Evolutionary conservation across 2,797 vertebrate genomes (phyloP), one percentile per base, ranked within the genome.

Genomic region (Distichodus sexfasciatus): DNA sequence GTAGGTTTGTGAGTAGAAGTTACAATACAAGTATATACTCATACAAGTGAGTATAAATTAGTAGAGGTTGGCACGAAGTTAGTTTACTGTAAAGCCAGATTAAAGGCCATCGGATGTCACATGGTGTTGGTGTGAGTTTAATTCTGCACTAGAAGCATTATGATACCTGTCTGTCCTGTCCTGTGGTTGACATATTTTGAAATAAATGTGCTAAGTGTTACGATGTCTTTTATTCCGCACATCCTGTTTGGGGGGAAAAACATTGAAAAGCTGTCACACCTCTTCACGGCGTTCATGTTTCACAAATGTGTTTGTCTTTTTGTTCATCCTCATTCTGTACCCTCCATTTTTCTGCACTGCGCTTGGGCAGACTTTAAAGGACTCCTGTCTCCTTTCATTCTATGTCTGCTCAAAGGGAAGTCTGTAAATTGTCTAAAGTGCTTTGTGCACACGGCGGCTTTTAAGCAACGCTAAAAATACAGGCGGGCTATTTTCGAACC

Each of bases 401-500:
- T 63, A 28, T 24, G 6, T 54, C 46, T n/a, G 23, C 69, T 71
- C 64, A 66, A 71, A 77, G 40, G 60, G 14, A 77, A 69, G 57
- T 48, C 48, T 65, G 21, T 28, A 63, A 71, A 69, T 60, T 59
- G 50, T 69, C 46, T 66, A 59, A 76, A 61, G 57, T 63, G 5
- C 62, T 74, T 79, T 70, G 54, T 79, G 63, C 57, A 67, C 21
- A 15, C 9, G 35, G 58, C 26, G 53, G 44, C 50, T 70, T 72
- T 73, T 59, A 70, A 70, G 9, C 10, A 38, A 73, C 66, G 64
- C 69, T 73, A 72, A 70, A 73, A 66, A 76, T 76, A 73, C 50
- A 35, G 3, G 12, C 5, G 38, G 59, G 50, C 61, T 75, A 66
- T 70, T 75, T 72, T 65, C n/a, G 64, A 78, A 55, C 48, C 72